phyloP scores from a whole-genome alignment of 2,113 vertebrate species.

The Oryzias celebensis region DNA sequence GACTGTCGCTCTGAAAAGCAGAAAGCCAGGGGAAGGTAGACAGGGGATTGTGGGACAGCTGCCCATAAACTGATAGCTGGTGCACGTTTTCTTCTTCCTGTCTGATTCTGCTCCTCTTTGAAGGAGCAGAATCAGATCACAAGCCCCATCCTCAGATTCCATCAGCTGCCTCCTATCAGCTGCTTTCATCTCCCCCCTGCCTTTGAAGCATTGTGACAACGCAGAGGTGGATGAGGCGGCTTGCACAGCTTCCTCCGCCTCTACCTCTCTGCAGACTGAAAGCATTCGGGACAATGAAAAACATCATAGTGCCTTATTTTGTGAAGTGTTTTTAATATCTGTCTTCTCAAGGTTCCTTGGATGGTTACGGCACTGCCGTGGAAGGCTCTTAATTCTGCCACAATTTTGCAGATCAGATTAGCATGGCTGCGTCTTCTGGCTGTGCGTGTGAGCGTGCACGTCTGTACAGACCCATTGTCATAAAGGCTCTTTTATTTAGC shows the following conservation, averaged over 20 bases:
- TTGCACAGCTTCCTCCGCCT: constrained; percentile 61
- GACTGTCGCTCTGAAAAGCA: constrained; percentile 40
- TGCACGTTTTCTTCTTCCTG: constrained; percentile 39
- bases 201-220: constrained; percentile 67
- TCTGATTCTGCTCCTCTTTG: constrained; percentile 37
- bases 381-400: constrained; percentile 45
- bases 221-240: constrained; percentile 60
- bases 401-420: constrained; percentile 47
- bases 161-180: constrained; percentile 54
- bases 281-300: constrained; percentile 55
- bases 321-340: constrained; percentile 57
- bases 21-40: constrained; percentile 42
- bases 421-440: constrained; percentile 24
- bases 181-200: constrained; percentile 45
- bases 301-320: constrained; percentile 61
- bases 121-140: constrained; percentile 50
- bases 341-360: constrained; percentile 50
- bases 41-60: constrained; percentile 42
- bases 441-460: constrained; percentile 2
- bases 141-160: constrained; percentile 51
- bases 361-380: constrained; percentile 29
- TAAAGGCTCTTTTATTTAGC: constrained; percentile 3
- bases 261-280: constrained; percentile 56
- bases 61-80: constrained; percentile 51
- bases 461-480: constrained; percentile 45